Evolutionary conservation across 2,888 invertebrate species (phyloP).

Genomic region (Julus scanicus): DNA sequence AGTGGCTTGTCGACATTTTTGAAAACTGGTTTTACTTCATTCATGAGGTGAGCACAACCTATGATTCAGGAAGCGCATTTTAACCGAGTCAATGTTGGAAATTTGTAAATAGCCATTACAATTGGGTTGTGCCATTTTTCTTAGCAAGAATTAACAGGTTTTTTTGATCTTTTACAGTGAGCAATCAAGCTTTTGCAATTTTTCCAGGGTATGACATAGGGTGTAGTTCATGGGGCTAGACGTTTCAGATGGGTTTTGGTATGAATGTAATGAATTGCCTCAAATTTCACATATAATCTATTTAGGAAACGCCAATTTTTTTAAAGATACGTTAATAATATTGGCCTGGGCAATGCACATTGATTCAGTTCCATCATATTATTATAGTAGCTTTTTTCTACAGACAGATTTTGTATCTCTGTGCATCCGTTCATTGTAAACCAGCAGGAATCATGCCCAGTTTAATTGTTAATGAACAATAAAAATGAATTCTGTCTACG

Average conservation of each 20-base stretch:
- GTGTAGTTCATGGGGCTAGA: conserved; percentile 44
- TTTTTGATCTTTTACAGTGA: conserved; percentile 41
- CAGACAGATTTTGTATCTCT: conserved; percentile 55
- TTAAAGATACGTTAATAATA: conserved; percentile 43
- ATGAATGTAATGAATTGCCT: conserved; percentile 45
- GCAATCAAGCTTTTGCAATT: conserved; percentile 32
- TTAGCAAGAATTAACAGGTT: conserved; percentile 45
- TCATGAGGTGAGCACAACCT: conserved; percentile 16
- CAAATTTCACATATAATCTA: conserved; percentile 37
- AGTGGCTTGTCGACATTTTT: conserved; percentile 15
- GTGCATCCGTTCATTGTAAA: conserved; percentile 52
- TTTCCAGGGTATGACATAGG: conserved; percentile 47
- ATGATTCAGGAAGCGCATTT: conserved; percentile 2
- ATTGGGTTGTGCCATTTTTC: conserved; percentile 39
- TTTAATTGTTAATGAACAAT: conserved; percentile 55
- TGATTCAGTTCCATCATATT: conserved; percentile 48
- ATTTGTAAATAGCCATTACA: conserved; percentile 47
- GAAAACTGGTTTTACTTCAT: conserved; percentile 18
- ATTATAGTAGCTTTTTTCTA: conserved; percentile 52
- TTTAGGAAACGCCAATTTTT: conserved; percentile 43
- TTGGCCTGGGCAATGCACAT: conserved; percentile 47
- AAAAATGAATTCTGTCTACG: conserved; percentile 51
- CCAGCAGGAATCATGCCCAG: conserved; percentile 56
- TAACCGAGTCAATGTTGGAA: conserved; percentile 7
- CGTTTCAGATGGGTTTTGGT: conserved; percentile 40